These are phyloP conservation scores for Caenorhabditis sinica DNA, from an alignment of 2,888 invertebrate species.

Conservation along the genomic window DNA sequence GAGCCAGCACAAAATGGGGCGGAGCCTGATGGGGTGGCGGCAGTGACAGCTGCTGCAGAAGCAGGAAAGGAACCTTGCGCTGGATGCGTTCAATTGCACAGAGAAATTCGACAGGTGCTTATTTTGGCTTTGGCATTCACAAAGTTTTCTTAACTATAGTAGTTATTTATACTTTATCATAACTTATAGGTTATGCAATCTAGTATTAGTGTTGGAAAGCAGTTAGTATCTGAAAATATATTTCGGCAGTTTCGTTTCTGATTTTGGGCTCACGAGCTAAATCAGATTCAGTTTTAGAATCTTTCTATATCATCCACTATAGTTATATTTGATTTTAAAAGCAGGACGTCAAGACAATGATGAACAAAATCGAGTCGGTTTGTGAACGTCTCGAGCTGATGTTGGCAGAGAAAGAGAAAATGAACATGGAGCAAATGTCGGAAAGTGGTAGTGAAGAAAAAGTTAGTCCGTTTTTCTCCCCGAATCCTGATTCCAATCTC, in stretches of 20 bases:
- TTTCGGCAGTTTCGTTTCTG: too few species aligned
- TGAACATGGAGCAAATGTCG: slow-evolving; percentile 61
- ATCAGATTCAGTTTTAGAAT: neutral
- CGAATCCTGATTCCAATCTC: neutral
- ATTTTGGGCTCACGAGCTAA: too few species aligned
- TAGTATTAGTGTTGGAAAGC: too few species aligned
- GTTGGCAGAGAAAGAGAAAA: slow-evolving; percentile 61
- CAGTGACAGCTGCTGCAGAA: neutral
- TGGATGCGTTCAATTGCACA: slow-evolving; percentile 71
- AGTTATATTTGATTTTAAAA: neutral
- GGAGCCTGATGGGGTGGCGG: slow-evolving; percentile 9
- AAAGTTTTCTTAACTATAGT: too few species aligned
- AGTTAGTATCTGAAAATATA: too few species aligned
- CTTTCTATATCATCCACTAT: neutral
- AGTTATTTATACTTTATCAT: neutral
- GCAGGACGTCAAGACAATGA: slow-evolving; percentile 66
- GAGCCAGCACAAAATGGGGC: slow-evolving; percentile 5
- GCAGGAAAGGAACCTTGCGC: slow-evolving; percentile 53
- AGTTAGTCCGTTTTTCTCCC: slow-evolving; percentile 13
- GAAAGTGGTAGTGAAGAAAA: slow-evolving; percentile 73
- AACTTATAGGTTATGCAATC: too few species aligned
- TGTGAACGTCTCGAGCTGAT: slow-evolving; percentile 65
- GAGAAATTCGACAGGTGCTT: slow-evolving; percentile 70
- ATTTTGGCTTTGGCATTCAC: neutral
- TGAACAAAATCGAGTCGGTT: slow-evolving; percentile 66